Conservation (phyloP, 2,888 invertebrate species). For the Silvanus unidentatus region DNA sequence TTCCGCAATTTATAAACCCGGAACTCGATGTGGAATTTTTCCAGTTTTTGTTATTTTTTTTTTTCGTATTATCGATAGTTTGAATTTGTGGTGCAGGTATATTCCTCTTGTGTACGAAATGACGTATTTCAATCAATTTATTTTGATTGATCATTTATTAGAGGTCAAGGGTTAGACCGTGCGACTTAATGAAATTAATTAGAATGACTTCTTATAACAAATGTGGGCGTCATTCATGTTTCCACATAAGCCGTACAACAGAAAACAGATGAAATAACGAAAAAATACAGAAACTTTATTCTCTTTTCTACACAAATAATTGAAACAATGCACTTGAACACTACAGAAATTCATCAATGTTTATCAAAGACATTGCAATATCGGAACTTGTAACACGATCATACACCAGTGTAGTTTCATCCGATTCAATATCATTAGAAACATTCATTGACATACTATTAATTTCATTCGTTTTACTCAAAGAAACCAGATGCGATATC, state of each 20-base stretch:
- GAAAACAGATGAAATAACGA: no score
- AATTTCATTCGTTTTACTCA: not conserved
- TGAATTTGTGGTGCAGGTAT: no score
- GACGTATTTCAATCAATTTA: not conserved
- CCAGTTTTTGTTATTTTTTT: no score
- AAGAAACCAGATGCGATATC: constrained; percentile 6
- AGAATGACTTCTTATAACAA: no score
- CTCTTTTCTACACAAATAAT: no score
- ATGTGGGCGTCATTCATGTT: no score
- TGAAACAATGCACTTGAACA: constrained; percentile 1
- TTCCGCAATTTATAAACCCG: no score
- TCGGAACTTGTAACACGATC: constrained; percentile 34
- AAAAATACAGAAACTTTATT: no score
- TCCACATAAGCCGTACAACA: no score
- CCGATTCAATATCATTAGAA: not conserved
- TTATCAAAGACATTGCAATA: constrained; percentile 37
- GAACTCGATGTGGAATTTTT: no score
- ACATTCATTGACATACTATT: not conserved
- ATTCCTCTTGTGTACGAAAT: not conserved
- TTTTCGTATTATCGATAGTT: no score
- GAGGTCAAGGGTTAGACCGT: not conserved
- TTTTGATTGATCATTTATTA: not conserved
- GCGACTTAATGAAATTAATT: not conserved
- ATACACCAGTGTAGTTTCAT: constrained; percentile 21
- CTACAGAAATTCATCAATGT: constrained; percentile 33